Conservation (phyloP, 2,113 vertebrate genomes). For the Diphyllodes magnificus region DNA sequence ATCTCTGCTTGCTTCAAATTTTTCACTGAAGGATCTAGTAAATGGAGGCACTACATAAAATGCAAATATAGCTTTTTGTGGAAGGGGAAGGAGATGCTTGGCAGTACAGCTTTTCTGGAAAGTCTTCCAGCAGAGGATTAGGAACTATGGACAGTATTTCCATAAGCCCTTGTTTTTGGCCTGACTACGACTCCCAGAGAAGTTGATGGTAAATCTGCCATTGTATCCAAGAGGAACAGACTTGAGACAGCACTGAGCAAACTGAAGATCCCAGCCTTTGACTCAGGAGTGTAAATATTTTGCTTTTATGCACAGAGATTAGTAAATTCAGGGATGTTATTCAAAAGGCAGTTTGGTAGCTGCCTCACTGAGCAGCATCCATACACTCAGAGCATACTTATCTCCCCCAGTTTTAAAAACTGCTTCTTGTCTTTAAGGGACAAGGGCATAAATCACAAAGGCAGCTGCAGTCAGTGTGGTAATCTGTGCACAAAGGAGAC, state of each 20-base stretch:
- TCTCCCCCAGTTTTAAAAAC: neutral
- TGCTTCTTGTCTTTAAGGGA: neutral
- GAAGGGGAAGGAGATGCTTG: neutral
- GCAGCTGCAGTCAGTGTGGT: neutral
- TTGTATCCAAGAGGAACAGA: conserved; percentile 44
- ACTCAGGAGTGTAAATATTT: conserved; percentile 52
- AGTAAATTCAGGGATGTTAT: conserved; percentile 25
- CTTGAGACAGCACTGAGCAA: conserved; percentile 23
- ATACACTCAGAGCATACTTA: neutral
- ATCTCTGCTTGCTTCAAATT: neutral
- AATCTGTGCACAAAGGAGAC: conserved; percentile 34
- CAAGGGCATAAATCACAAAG: conserved; percentile 3
- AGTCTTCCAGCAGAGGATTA: conserved; percentile 35
- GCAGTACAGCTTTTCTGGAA: neutral
- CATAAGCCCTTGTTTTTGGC: conserved; percentile 42
- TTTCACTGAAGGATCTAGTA: neutral
- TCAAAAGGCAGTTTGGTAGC: conserved; percentile 31
- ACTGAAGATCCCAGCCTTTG: conserved; percentile 46
- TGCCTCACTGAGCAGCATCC: neutral
- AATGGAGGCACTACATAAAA: neutral
- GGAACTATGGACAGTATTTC: conserved; percentile 30
- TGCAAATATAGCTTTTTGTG: neutral
- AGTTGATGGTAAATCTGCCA: conserved; percentile 41
- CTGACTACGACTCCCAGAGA: conserved; percentile 26
- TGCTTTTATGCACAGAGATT: conserved; percentile 33